These are phyloP conservation scores for Enteromius anoplus DNA, from an alignment of 2,797 vertebrate genomes.

Conservation along the genomic window DNA sequence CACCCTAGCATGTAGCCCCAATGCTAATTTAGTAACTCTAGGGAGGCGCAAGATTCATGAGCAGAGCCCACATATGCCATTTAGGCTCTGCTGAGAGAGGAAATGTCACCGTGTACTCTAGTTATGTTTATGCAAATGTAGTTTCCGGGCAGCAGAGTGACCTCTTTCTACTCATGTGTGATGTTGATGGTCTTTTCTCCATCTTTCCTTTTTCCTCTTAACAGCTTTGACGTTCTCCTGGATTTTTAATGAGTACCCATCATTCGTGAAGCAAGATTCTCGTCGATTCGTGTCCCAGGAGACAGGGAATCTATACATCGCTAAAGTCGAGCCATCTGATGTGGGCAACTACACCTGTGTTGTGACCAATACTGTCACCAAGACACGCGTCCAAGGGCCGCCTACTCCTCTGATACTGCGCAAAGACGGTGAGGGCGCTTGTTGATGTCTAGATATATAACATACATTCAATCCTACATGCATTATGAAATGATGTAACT, in stretches of 20 bases:
- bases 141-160: slow-evolving; percentile 52
- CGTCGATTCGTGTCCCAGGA: slow-evolving; percentile 96
- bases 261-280: slow-evolving; percentile 91
- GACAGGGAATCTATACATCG: slow-evolving; percentile 95
- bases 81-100: slow-evolving; percentile 55
- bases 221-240: slow-evolving; percentile 93
- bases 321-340: slow-evolving; percentile 93
- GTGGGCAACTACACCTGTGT: slow-evolving; percentile 98
- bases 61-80: slow-evolving; percentile 57
- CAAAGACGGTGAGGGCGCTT: slow-evolving; percentile 85
- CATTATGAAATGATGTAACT: neutral
- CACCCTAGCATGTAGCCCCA: slow-evolving; percentile 65
- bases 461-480: neutral
- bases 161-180: slow-evolving; percentile 51
- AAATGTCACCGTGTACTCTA: slow-evolving; percentile 60
- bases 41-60: slow-evolving; percentile 58
- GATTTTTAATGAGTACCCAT: slow-evolving; percentile 97
- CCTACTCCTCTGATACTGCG: slow-evolving; percentile 93
- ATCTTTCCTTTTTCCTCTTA: slow-evolving; percentile 43
- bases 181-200: slow-evolving; percentile 30
- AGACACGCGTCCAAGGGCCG: slow-evolving; percentile 87
- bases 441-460: neutral
- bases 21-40: slow-evolving; percentile 58
- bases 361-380: slow-evolving; percentile 92
- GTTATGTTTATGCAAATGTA: slow-evolving; percentile 59